phyloP scores from a whole-genome alignment of 2,113 vertebrate species.

The Zosterops japonicus region DNA sequence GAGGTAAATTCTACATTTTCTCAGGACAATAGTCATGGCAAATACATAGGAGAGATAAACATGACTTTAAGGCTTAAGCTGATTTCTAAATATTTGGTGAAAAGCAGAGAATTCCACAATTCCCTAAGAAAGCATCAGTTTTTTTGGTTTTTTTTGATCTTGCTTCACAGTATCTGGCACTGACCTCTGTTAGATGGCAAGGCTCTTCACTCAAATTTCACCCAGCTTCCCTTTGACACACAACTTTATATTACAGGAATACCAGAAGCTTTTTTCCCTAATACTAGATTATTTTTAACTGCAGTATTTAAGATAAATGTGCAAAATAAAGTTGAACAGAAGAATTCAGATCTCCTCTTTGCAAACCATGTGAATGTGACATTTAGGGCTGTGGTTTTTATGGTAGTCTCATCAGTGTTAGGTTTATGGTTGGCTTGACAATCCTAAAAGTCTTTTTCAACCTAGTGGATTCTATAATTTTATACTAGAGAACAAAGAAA shows the following conservation, averaged over 20 bases:
- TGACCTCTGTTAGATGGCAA: not conserved
- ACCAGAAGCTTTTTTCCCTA: not conserved
- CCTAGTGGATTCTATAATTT: not conserved
- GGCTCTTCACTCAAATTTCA: not conserved
- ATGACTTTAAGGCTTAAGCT: not conserved
- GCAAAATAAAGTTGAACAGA: not conserved
- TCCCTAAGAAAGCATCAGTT: not conserved
- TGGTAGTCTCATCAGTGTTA: not conserved
- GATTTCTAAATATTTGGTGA: not conserved
- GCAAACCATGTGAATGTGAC: not conserved
- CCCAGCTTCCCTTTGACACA: not conserved
- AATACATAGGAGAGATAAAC: not conserved
- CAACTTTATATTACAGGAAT: not conserved
- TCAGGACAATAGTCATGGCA: not conserved
- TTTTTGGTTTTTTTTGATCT: not conserved
- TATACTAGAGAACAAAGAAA: not conserved
- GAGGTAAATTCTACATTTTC: not conserved
- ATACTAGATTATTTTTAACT: not conserved
- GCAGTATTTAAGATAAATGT: not conserved
- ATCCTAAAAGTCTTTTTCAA: not conserved
- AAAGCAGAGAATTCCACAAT: not conserved
- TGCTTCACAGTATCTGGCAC: not conserved
- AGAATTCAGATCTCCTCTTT: not conserved
- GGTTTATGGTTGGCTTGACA: not conserved
- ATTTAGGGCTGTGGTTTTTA: not conserved